Evolutionary conservation across 2,888 invertebrate genomes (phyloP), one percentile per base, ranked within the genome.

Genomic region (Tolmerus cingulatus): DNA sequence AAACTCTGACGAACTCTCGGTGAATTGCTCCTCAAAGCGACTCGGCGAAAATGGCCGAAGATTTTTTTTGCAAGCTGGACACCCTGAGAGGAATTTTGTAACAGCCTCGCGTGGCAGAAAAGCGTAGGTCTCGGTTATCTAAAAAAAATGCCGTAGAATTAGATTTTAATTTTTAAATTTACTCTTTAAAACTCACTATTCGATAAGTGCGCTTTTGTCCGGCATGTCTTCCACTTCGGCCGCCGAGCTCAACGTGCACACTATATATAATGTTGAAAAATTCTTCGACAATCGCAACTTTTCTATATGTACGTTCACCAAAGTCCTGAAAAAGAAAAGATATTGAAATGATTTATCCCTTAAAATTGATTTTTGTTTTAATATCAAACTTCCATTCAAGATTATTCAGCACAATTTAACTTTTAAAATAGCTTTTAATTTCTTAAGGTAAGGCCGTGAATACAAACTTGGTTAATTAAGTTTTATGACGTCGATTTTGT

Each of bases 121-220:
- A 84, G 98, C 98, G 94, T 97, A 98, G 88, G 97, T 98, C 93
- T 98, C 98, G 86, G 98, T 98, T 91, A 98, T 98, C 98, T 98
- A 95, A 88, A 94, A 94, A 91, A 91, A 91, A 90, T 12, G 12
- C 90, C 91, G 5, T 27, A 1, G 19, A 43, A 78, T 57, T 57
- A 23, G 30, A 19, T 37, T 37, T 19, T 40, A 40, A 9, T 40
- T 16, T 19, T 55, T 55, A 43, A 46, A 5, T n/a, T 43, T 12
- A 12, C 74, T 74, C 86, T 88, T 77, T 9, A 81, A 55, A 30
- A 91, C 92, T 91, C 93, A 98, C 98, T 92, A 98, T 98, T 94
- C 98, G 95, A 93, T 98, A 98, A 0, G 98, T 98, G 89, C 98
- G 94, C 92, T 98, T 98, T 92, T 98, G 98, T 66, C 98, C 98